Evolutionary conservation across 2,888 invertebrate genomes (phyloP), one percentile per base, ranked within the genome.

Genomic region (Syrista parreyssii): DNA sequence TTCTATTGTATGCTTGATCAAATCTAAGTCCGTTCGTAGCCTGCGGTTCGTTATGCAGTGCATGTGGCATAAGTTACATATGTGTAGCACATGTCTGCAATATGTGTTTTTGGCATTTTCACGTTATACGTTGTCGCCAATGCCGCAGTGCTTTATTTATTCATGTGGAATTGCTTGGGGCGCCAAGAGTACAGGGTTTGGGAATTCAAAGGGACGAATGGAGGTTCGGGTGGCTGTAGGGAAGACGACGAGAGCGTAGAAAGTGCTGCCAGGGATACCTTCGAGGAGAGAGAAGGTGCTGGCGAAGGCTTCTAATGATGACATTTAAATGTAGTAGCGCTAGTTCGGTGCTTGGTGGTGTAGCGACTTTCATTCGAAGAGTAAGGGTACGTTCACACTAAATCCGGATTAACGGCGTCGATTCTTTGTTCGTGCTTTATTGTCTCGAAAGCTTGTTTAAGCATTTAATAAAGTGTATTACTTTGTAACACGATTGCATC

Each of bases 241-340:
- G 80, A 73, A 79, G 77, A 78, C 33, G 68, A 73, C 55, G 80
- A 72, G 80, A 82, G 75, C 75, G 79, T 68, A 78, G 76, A 40
- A 75, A 77, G 76, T 73, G 81, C 75, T 77, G 78, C 76, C 76
- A 81, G 23, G 77, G 80, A 78, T 75, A 80, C 79, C 78, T 79
- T 78, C 40, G 79, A 77, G 74, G 71, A 75, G 55, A 75, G 77
- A 68, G 75, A 79, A 68, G 87, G 85, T 86, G 86, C 87, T 86
- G 85, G 80, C 83, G 87, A 86, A 88, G 86, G 87, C 87, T 87
- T 86, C 89, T 90, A 91, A 91, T 91, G 91, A 91, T 91, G 91
- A 91, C 91, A 91, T 91, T 91, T 91, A 91, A 91, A 91, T 91
- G 91, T 91, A 91, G 90, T 90, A 88, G 89, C 88, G 89, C 88